Base-by-base conservation (phyloP, 1,140 invertebrate genomes). In the Oryctes rhinoceros region DNA sequence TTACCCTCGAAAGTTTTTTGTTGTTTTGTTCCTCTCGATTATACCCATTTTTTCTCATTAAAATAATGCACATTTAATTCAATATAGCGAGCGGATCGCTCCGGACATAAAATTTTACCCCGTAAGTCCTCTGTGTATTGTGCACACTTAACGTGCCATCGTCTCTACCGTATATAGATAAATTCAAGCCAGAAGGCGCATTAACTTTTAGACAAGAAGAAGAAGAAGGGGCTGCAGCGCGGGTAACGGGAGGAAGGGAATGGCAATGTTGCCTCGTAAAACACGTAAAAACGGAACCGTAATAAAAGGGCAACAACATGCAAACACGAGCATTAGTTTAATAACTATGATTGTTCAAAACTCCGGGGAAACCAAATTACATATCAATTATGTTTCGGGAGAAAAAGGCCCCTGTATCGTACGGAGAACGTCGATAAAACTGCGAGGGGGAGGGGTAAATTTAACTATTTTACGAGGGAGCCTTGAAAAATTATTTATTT, bases 281-380 rank as follows among this genome's bases (percentile, higher is more conserved):
- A 18, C 65, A 67, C 65, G 65, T 67, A 67, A 67, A 76, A 76
- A 76, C 74, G 74, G 74, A 39, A 48, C 44, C 35, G 65, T 81
- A 82, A 82, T 83, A 78, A 83, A 82, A 83, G 82, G 82, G 80
- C 82, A 83, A 59, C 37, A 82, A 78, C 83, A 83, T 83, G 81
- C 83, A 83, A 83, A 83, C 83, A 82, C 79, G 80, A 83, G 83
- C 83, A 82, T 83, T 83, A 81, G 79, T 78, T 76, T 83, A 83
- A 83, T 83, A 80, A 82, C 83, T 81, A 80, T 82, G 76, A 83
- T 83, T 83, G 83, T 81, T 81, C 80, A 82, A 83, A 82, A 82
- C 81, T 82, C 83, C 71, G 82, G 83, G 80, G 83, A 81, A 78
- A 77, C 79, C 80, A 80, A 82, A 83, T 83, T 83, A 83, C 82